Percentiles rank a stretch among this genome's conserved stretches.
These are phyloP conservation scores for Folsomia manolachei DNA, from an alignment of 2,888 invertebrate species.

Conservation along the genomic window DNA sequence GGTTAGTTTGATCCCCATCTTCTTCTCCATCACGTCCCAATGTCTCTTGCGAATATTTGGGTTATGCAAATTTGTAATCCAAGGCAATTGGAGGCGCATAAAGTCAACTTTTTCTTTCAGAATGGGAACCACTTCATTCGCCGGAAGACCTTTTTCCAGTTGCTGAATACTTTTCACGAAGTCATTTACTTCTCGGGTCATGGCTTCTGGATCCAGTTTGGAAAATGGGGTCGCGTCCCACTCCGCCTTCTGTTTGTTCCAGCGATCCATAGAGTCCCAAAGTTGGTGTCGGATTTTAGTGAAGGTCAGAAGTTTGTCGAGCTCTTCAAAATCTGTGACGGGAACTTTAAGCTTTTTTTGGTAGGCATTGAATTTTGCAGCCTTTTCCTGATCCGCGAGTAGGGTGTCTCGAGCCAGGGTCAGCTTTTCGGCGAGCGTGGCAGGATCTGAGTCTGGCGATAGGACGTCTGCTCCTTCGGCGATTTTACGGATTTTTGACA, in stretches of 20 bases:
- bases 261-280: slow-evolving; percentile 74
- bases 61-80: slow-evolving; percentile 76
- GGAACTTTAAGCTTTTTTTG: slow-evolving; percentile 86
- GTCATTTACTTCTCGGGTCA: slow-evolving; percentile 65
- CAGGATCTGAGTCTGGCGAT: slow-evolving; percentile 68
- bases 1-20: slow-evolving; percentile 68
- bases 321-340: slow-evolving; percentile 73
- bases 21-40: slow-evolving; percentile 76
- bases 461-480: slow-evolving; percentile 71
- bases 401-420: slow-evolving; percentile 65
- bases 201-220: slow-evolving; percentile 69
- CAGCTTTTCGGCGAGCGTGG: slow-evolving; percentile 65
- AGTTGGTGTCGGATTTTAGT: slow-evolving; percentile 74
- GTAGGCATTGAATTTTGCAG: slow-evolving; percentile 72
- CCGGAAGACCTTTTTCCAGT: slow-evolving; percentile 78
- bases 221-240: slow-evolving; percentile 68
- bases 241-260: slow-evolving; percentile 65
- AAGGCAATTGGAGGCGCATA: slow-evolving; percentile 68
- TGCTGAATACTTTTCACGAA: slow-evolving; percentile 71
- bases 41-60: slow-evolving; percentile 74
- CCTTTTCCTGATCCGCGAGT: slow-evolving; percentile 63
- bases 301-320: slow-evolving; percentile 76
- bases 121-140: slow-evolving; percentile 73
- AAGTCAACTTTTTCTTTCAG: slow-evolving; percentile 73
- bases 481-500: slow-evolving; percentile 65